A percentile compares a stretch with the other conserved stretches of the same genome.
Evolutionary conservation across 1,140 invertebrate genomes (phyloP).

Genomic region (Aphelenchoides fujianensis): DNA sequence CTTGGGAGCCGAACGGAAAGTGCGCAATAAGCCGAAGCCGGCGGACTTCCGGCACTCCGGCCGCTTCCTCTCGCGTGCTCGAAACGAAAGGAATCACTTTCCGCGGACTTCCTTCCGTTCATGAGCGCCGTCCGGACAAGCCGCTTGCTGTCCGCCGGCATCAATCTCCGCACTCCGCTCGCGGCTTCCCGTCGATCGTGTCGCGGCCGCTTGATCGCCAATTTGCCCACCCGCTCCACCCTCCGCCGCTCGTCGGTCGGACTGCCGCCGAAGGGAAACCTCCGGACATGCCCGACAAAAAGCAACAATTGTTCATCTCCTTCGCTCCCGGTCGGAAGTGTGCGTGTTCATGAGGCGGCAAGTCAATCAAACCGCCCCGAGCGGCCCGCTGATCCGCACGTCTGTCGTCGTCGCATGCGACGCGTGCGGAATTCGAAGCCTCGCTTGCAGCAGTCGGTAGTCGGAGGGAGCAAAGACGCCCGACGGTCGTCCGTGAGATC

Average conservation of each 20-base stretch:
- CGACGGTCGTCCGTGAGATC: not conserved
- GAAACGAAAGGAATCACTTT: no score
- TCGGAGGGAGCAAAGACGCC: not conserved
- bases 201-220: not conserved
- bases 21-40: no score
- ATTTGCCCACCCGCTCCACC: not conserved
- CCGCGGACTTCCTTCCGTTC: no score
- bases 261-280: not conserved
- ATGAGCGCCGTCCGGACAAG: no score
- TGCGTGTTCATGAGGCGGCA: not conserved
- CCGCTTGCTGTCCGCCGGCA: not conserved
- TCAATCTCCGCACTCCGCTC: not conserved
- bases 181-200: not conserved
- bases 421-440: not conserved
- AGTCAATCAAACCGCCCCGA: not conserved
- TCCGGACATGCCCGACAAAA: not conserved
- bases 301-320: slow-evolving; percentile 2
- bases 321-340: not conserved
- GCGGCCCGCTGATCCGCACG: not conserved
- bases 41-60: no score
- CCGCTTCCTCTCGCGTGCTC: no score
- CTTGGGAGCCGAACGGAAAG: no score
- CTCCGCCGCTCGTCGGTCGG: not conserved
- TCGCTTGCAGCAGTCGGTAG: not conserved
- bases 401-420: not conserved